These are phyloP conservation scores for Macheiramphus alcinus DNA, from an alignment of 2,113 vertebrate genomes.

Conservation along the genomic window DNA sequence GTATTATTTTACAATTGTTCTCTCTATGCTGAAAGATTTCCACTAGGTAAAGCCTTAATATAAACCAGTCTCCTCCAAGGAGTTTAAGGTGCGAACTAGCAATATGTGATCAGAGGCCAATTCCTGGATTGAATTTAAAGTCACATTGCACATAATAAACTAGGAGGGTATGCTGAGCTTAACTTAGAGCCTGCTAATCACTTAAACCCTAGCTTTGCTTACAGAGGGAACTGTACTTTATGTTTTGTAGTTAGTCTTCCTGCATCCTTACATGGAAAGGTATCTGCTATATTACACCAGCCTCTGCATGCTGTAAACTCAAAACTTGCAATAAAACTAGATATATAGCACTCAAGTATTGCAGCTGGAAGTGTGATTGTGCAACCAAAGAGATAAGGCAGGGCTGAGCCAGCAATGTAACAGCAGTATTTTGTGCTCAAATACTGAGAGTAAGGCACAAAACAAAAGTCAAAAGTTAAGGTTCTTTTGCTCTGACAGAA, in stretches of 20 bases:
- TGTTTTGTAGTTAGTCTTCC: background rate
- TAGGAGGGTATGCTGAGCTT: background rate
- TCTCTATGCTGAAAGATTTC: background rate
- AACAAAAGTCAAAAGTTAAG: background rate
- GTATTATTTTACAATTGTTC: background rate
- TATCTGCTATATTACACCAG: background rate
- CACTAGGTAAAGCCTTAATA: background rate
- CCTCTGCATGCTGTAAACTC: background rate
- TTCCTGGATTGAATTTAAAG: background rate
- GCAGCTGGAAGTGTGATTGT: background rate
- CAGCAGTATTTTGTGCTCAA: background rate
- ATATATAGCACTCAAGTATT: background rate
- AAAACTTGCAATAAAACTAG: background rate
- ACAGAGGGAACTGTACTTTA: background rate
- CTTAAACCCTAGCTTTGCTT: conserved; percentile 15
- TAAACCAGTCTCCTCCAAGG: background rate
- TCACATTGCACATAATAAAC: background rate
- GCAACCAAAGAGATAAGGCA: conserved; percentile 6
- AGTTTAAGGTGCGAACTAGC: conserved; percentile 16
- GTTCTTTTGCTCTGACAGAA: background rate
- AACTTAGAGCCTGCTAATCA: conserved; percentile 13
- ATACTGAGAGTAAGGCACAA: background rate
- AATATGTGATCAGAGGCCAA: background rate
- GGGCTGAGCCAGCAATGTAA: background rate
- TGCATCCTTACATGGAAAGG: conserved; percentile 23